A percentile compares a stretch with the other conserved stretches of the same genome.
Conservation (phyloP, 2,113 vertebrate genomes). For the Hemiscyllium ocellatum region DNA sequence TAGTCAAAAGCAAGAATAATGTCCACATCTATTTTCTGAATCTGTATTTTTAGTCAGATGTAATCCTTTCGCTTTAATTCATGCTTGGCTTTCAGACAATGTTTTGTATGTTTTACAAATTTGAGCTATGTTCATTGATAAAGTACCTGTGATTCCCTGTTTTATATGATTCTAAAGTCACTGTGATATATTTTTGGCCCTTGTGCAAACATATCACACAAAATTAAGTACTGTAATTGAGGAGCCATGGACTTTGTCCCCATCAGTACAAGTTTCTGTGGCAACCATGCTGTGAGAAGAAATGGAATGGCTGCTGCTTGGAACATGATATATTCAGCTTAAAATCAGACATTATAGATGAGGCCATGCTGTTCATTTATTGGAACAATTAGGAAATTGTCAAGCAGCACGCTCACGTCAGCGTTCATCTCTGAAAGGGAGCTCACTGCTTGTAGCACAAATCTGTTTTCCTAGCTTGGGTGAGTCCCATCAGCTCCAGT, state of each 20-base stretch:
- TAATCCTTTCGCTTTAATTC: background rate
- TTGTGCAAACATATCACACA: background rate
- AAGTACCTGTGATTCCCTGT: background rate
- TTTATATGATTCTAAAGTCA: background rate
- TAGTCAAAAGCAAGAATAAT: conserved; percentile 50
- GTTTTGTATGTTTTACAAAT: background rate
- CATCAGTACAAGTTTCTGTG: background rate
- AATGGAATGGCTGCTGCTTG: background rate
- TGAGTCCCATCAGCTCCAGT: background rate
- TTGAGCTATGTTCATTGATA: background rate
- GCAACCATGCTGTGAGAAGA: background rate
- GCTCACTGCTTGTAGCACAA: background rate
- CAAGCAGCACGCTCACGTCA: background rate
- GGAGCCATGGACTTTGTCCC: background rate
- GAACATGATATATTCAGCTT: background rate
- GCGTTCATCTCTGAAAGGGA: background rate
- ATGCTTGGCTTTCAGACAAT: background rate
- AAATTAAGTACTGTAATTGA: background rate
- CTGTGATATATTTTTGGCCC: background rate
- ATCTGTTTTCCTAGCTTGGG: background rate
- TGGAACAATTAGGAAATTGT: background rate
- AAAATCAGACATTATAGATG: background rate
- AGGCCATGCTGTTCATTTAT: background rate
- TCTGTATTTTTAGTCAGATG: background rate
- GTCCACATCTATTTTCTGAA: conserved; percentile 6